Percentiles rank a stretch among this genome's conserved stretches.
Conservation (phyloP, 2,113 vertebrate species). For the Ailuropoda melanoleuca region DNA sequence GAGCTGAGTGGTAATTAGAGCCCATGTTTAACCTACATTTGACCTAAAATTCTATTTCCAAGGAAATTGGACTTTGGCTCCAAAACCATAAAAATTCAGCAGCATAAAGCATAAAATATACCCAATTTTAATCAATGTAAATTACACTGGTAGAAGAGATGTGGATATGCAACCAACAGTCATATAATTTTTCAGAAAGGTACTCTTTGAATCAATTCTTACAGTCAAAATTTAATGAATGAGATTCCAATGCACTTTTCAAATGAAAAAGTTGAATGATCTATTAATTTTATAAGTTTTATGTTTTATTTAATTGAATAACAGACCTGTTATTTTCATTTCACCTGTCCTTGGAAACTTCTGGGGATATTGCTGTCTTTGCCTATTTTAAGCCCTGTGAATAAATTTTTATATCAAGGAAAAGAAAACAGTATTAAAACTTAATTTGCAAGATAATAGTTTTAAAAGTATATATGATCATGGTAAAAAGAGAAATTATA, state of each 20-base stretch:
- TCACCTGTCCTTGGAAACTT: conserved; percentile 66
- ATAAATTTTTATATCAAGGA: conserved; percentile 70
- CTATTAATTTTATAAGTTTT: conserved; percentile 70
- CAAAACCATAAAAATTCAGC: conserved; percentile 14
- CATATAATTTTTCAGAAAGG: conserved; percentile 21
- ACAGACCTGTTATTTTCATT: conserved; percentile 79
- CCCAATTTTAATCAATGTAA: conserved; percentile 29
- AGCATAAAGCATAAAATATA: neutral
- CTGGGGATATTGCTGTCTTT: conserved; percentile 67
- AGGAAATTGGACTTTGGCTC: conserved; percentile 35
- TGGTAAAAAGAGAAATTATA: conserved; percentile 21
- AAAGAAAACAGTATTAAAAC: conserved; percentile 37
- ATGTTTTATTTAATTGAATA: conserved; percentile 74
- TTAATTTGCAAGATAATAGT: conserved; percentile 56
- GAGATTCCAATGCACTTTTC: conserved; percentile 52
- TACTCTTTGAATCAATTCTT: conserved; percentile 17
- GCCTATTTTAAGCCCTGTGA: conserved; percentile 69
- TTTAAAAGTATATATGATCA: conserved; percentile 30
- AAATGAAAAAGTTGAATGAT: conserved; percentile 66
- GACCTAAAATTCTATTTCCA: conserved; percentile 58
- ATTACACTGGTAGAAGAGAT: neutral
- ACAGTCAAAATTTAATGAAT: conserved; percentile 50
- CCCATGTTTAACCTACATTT: conserved; percentile 56
- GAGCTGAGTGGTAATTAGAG: neutral
- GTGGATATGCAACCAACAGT: neutral